phyloP scores from a whole-genome alignment of 2,113 vertebrate genomes.

The Petaurus breviceps region DNA sequence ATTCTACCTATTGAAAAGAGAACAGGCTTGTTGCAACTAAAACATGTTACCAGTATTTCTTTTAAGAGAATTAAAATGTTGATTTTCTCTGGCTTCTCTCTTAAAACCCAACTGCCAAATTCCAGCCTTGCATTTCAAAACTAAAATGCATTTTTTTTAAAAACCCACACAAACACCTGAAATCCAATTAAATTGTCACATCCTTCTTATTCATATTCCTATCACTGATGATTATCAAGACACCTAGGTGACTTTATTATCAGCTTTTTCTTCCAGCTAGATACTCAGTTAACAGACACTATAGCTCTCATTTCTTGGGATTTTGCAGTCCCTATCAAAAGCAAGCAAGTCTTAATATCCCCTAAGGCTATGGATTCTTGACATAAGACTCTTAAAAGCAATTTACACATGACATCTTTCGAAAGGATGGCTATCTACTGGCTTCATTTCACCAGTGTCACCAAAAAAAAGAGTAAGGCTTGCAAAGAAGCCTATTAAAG shows the following conservation, averaged over 20 bases:
- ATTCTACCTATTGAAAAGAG: slow-evolving; percentile 29
- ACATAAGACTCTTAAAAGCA: neutral
- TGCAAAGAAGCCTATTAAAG: neutral
- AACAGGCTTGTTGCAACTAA: neutral
- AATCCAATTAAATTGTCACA: slow-evolving; percentile 40
- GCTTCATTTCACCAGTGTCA: neutral
- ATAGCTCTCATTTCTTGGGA: neutral
- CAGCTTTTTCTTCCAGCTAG: neutral
- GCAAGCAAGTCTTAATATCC: neutral
- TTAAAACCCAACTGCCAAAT: neutral
- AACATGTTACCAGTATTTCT: slow-evolving; percentile 26
- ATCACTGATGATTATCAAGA: neutral
- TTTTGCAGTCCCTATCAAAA: slow-evolving; percentile 18
- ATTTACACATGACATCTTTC: neutral
- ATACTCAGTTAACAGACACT: neutral
- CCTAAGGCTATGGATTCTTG: neutral
- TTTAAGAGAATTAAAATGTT: slow-evolving; percentile 45
- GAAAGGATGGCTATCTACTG: slow-evolving; percentile 15
- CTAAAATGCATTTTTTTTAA: slow-evolving; percentile 17
- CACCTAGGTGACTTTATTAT: neutral
- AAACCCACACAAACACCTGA: neutral
- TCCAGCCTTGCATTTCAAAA: slow-evolving; percentile 37
- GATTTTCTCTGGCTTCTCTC: slow-evolving; percentile 13
- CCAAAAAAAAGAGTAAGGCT: neutral
- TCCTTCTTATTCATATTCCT: slow-evolving; percentile 11